These are phyloP conservation scores for Ariolimax columbianus DNA, from an alignment of 2,888 invertebrate species.

Conservation along the genomic window DNA sequence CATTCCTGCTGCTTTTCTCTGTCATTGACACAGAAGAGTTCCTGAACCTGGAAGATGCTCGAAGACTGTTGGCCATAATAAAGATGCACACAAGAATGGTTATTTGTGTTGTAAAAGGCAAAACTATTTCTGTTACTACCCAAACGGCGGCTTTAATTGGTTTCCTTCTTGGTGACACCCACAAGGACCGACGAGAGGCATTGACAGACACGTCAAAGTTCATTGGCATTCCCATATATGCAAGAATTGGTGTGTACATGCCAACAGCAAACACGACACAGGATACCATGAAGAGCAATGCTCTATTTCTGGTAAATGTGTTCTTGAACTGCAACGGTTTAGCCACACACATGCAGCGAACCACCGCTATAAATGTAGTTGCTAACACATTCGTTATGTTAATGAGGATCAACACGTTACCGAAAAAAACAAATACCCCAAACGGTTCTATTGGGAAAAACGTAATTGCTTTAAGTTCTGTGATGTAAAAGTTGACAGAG, in stretches of 20 bases:
- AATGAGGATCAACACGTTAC: neutral
- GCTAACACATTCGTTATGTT: neutral
- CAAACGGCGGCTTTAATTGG: neutral
- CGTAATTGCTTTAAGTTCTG: neutral
- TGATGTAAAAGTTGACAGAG: neutral
- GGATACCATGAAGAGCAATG: neutral
- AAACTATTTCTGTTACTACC: neutral
- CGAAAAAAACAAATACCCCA: neutral
- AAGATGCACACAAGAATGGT: slow-evolving; percentile 1
- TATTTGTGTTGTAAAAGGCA: neutral
- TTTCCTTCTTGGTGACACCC: neutral
- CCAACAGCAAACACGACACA: neutral
- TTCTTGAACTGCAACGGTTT: slow-evolving; percentile 37
- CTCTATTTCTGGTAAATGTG: neutral
- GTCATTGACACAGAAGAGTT: neutral
- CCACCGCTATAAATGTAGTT: slow-evolving; percentile 26
- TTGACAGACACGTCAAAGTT: neutral
- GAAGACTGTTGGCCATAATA: neutral
- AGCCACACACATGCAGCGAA: slow-evolving; percentile 27
- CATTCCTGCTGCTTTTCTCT: too few species aligned
- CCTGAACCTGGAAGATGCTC: slow-evolving; percentile 2
- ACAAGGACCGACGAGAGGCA: neutral
- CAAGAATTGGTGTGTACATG: slow-evolving; percentile 5
- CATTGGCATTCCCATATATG: neutral
- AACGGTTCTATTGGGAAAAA: neutral